phyloP scores from a whole-genome alignment of 2,888 invertebrate species.

The Drosophila paranaensis region DNA sequence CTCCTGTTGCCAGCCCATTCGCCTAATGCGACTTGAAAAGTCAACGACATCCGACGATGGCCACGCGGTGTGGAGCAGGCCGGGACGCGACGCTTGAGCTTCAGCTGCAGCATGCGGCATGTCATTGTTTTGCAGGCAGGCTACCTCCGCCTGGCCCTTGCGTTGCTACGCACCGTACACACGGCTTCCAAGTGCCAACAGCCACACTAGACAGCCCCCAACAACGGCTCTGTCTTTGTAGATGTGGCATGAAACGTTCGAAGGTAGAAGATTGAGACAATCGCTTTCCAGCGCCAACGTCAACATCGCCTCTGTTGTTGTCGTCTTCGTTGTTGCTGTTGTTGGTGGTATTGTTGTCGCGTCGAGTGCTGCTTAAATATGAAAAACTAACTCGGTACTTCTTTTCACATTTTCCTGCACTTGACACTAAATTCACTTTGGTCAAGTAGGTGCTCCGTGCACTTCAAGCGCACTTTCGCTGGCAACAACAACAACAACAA shows the following conservation, averaged over 20 bases:
- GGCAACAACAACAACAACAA: conserved; percentile 35
- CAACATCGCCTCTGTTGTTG: conserved; percentile 33
- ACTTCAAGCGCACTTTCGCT: conserved; percentile 77
- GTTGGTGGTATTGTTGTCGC: conserved; percentile 38
- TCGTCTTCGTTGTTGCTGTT: conserved; percentile 32
- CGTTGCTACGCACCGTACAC: conserved; percentile 8
- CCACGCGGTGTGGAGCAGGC: conserved; percentile 14
- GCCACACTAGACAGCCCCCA: conserved; percentile 16
- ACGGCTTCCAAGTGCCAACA: conserved; percentile 29
- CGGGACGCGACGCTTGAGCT: not conserved
- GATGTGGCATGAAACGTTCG: conserved; percentile 21
- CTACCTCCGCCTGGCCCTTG: conserved; percentile 17
- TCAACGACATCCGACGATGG: conserved; percentile 72
- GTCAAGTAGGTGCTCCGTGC: conserved; percentile 77
- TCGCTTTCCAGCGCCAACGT: not conserved
- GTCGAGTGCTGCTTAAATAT: conserved; percentile 77
- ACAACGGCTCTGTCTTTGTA: conserved; percentile 8
- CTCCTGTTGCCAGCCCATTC: conserved; percentile 21
- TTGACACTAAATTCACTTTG: conserved; percentile 80
- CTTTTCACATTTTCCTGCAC: conserved; percentile 79
- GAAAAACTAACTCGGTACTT: conserved; percentile 79
- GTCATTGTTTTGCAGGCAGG: conserved; percentile 68
- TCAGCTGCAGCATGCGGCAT: conserved; percentile 38
- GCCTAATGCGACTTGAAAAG: conserved; percentile 79
- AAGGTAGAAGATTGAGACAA: conserved; percentile 12